A percentile compares a stretch with the other conserved stretches of the same genome.
Conservation (phyloP, 2,888 invertebrate genomes). For the Cantharis nigra region DNA sequence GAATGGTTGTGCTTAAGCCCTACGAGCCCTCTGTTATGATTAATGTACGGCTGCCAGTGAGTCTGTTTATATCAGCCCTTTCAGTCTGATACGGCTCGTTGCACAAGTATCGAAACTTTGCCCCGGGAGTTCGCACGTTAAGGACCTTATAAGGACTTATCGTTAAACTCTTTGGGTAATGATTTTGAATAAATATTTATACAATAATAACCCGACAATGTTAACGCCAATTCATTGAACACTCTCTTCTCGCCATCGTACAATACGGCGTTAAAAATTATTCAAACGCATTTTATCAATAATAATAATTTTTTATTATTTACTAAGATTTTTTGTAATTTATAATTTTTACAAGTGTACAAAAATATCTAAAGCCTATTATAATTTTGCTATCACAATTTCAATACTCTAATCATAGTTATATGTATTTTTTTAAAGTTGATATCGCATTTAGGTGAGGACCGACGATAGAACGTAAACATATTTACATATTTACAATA, state of each 20-base stretch:
- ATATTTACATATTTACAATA: neutral
- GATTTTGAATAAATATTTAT: constrained; percentile 11
- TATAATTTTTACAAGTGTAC: constrained; percentile 41
- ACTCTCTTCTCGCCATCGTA: neutral
- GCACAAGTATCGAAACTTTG: constrained; percentile 57
- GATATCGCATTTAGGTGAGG: constrained; percentile 7
- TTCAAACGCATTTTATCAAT: neutral
- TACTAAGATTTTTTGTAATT: constrained; percentile 14
- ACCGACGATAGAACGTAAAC: constrained; percentile 5
- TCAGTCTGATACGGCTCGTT: constrained; percentile 53
- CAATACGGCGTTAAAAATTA: neutral
- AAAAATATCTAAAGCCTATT: constrained; percentile 53
- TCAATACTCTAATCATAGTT: constrained; percentile 42
- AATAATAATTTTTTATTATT: constrained; percentile 17
- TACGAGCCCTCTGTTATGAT: constrained; percentile 51
- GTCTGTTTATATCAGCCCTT: constrained; percentile 52
- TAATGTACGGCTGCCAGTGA: constrained; percentile 51
- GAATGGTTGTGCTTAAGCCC: constrained; percentile 49
- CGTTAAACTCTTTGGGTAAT: constrained; percentile 1
- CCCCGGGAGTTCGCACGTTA: constrained; percentile 42
- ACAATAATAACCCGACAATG: neutral
- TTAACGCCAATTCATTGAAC: neutral
- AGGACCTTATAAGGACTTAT: constrained; percentile 18
- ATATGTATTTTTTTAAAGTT: neutral
- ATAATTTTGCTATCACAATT: constrained; percentile 53